A percentile compares a stretch with the other conserved stretches of the same genome.
phyloP scores from a whole-genome alignment of 2,113 vertebrate species.

The Pluvianellus socialis region DNA sequence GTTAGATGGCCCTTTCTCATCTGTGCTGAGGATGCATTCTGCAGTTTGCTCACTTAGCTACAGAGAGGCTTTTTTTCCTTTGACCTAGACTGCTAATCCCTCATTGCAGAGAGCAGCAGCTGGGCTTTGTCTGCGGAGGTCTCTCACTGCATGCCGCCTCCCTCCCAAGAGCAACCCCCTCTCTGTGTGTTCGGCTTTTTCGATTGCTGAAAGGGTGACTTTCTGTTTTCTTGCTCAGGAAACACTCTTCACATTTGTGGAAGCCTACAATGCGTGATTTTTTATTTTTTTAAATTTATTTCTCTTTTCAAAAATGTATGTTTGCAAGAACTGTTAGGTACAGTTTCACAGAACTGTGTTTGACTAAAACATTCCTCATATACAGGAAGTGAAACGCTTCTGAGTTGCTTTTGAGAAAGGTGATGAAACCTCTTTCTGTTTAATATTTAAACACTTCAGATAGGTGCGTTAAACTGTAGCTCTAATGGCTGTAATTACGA shows the following conservation, averaged over 20 bases:
- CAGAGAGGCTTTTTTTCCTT: slow-evolving; percentile 55
- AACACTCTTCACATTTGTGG: not conserved
- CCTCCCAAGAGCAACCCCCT: not conserved
- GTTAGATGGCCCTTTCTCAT: slow-evolving; percentile 28
- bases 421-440: not conserved
- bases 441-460: not conserved
- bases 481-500: not conserved
- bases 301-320: not conserved
- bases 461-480: not conserved
- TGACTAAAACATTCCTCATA: not conserved
- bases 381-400: not conserved
- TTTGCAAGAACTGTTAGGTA: not conserved
- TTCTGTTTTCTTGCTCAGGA: slow-evolving; percentile 4
- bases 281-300: not conserved
- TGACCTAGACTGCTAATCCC: slow-evolving; percentile 63
- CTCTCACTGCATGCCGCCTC: not conserved
- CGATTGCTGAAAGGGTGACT: not conserved
- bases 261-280: not conserved
- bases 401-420: not conserved
- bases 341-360: not conserved
- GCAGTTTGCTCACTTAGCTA: slow-evolving; percentile 56
- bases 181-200: slow-evolving; percentile 19
- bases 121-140: slow-evolving; percentile 53
- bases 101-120: slow-evolving; percentile 49
- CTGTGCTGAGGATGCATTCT: slow-evolving; percentile 61